Evolutionary conservation across 2,888 invertebrate species (phyloP).

Genomic region (Epinotia ramella): DNA sequence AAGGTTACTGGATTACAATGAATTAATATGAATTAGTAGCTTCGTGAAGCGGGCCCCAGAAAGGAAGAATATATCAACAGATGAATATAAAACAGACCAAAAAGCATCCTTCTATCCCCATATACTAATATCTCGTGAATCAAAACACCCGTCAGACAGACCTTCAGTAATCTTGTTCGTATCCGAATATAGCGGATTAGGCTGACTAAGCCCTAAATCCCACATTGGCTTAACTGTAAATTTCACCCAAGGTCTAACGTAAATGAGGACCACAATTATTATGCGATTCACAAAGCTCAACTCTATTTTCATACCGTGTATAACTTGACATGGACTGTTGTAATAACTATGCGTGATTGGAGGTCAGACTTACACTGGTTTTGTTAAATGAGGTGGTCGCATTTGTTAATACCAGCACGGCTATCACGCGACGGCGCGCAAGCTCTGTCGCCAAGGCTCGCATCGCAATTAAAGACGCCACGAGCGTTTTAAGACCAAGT

Average conservation of each 20-base stretch:
- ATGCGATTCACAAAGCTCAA: not conserved
- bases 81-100: too few species aligned
- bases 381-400: not conserved
- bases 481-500: too few species aligned
- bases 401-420: not conserved
- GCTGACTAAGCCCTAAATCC: not conserved
- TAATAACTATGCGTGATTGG: not conserved
- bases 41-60: too few species aligned
- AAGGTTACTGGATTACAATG: too few species aligned
- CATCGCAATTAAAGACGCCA: too few species aligned
- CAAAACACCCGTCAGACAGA: not conserved
- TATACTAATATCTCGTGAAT: too few species aligned
- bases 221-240: conserved; percentile 14
- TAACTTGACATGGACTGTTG: not conserved
- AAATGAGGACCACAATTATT: not conserved
- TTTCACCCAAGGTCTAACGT: conserved; percentile 9
- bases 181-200: not conserved
- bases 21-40: too few species aligned
- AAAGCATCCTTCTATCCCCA: too few species aligned
- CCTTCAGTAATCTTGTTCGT: not conserved
- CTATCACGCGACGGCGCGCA: too few species aligned
- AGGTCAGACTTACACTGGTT: not conserved
- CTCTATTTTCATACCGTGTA: not conserved
- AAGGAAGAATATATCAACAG: too few species aligned
- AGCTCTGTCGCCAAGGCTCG: too few species aligned